Evolutionary conservation across 2,797 vertebrate species (phyloP), one percentile per base, ranked within the genome.

Genomic region (Sebastes dallii): DNA sequence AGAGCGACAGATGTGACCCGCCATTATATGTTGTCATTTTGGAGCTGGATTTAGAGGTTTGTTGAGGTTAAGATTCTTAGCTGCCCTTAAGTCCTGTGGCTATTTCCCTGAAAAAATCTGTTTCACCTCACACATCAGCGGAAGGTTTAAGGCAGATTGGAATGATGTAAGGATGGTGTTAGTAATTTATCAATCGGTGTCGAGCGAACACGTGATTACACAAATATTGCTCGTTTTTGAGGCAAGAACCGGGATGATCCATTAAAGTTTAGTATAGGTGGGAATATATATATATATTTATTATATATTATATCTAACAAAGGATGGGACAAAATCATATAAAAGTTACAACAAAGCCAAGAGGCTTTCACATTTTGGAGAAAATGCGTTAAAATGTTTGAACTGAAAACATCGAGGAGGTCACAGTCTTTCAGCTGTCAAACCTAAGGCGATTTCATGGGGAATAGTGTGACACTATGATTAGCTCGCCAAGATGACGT

Each of bases 61-160:
- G 95, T 94, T 95, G 93, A 94, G 96, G 96, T 96, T 96, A 97
- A 97, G 95, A 95, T 95, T 94, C 95, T 97, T 96, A 96, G 89
- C 94, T 18, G 88, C 89, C 90, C 93, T 93, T 95, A 96, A 96
- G 93, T 94, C 93, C 94, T 89, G 90, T 84, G 92, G 94, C 91
- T 93, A 93, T 96, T 95, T 93, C 90, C 92, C 88, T 92, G 91
- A 94, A 96, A 96, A 55, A 34, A 55, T 95, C 96, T 94, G 92
- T 95, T 96, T 96, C 93, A 95, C 93, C 95, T 94, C 92, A 92
- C 91, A 96, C 94, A 94, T 93, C 89, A 93, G 91, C 89, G 90
- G 75, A 89, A 92, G 94, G 94, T 95, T 95, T 92, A 92, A 72
- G 90, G 85, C 83, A 88, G 94, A 96, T 94, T 96, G 95, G 94